Evolutionary conservation across 2,888 invertebrate species (phyloP).

Genomic region (Rhagium mordax): DNA sequence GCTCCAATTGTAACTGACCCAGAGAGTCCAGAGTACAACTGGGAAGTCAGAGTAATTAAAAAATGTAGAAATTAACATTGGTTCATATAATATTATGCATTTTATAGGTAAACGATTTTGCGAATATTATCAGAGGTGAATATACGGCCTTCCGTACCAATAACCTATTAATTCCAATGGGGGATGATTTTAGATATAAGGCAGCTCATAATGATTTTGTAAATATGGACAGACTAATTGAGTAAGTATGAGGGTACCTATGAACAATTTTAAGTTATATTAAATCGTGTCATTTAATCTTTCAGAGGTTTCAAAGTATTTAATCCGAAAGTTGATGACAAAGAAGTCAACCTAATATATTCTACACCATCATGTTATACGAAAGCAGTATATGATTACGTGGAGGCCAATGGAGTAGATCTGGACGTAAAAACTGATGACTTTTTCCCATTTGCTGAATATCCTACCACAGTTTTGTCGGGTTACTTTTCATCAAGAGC

Average conservation of each 20-base stretch:
- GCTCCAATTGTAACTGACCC: constrained; percentile 73
- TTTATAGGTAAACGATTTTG: background rate
- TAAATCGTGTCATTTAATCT: background rate
- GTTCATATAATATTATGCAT: background rate
- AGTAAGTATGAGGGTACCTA: background rate
- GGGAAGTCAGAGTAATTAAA: constrained; percentile 60
- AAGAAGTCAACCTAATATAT: constrained; percentile 78
- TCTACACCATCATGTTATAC: constrained; percentile 88
- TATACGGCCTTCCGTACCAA: background rate
- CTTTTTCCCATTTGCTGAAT: constrained; percentile 79
- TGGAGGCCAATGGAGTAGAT: constrained; percentile 56
- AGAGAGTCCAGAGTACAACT: constrained; percentile 73
- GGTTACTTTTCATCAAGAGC: constrained; percentile 79
- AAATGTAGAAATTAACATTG: background rate
- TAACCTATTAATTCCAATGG: constrained; percentile 17
- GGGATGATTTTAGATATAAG: constrained; percentile 10
- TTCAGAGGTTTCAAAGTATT: constrained; percentile 45
- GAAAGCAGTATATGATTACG: constrained; percentile 75
- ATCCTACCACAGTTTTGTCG: constrained; percentile 80
- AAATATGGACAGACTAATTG: constrained; percentile 16
- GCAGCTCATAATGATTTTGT: background rate
- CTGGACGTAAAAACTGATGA: constrained; percentile 73
- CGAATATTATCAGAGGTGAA: background rate
- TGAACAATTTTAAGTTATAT: background rate
- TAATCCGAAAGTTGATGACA: constrained; percentile 49